phyloP scores from a whole-genome alignment of 2,888 invertebrate species.

The Phymatocera aterrima region DNA sequence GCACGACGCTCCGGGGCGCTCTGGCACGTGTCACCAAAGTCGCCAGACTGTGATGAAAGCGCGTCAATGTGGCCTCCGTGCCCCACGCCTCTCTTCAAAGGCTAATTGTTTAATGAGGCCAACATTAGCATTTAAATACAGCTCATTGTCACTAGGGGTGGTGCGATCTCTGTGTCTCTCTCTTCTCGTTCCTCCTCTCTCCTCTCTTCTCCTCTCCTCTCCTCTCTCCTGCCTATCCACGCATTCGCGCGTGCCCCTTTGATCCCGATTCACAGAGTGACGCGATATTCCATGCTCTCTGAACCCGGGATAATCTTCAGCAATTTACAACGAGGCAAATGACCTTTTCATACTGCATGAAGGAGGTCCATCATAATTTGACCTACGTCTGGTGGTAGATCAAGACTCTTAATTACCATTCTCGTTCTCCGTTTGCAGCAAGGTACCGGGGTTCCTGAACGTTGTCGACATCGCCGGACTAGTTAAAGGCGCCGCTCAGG shows the following conservation, averaged over 20 bases:
- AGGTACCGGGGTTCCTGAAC: conserved; percentile 98
- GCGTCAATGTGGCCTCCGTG: conserved; percentile 59
- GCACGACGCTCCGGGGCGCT: neutral
- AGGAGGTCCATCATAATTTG: neutral
- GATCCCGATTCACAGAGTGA: conserved; percentile 47
- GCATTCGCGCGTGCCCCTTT: neutral
- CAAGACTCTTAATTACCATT: conserved; percentile 42
- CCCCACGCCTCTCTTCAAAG: conserved; percentile 61
- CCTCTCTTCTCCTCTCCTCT: conserved; percentile 40
- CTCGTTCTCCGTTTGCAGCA: conserved; percentile 80
- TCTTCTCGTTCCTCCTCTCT: conserved; percentile 50
- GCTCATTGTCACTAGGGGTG: conserved; percentile 56
- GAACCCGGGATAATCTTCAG: conserved; percentile 1
- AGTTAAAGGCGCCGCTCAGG: conserved; percentile 98
- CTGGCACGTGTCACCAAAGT: conserved; percentile 67
- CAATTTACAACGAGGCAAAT: conserved; percentile 6
- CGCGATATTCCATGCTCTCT: conserved; percentile 12
- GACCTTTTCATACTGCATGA: neutral
- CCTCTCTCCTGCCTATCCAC: conserved; percentile 13
- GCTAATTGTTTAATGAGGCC: conserved; percentile 72
- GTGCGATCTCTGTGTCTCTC: conserved; percentile 49
- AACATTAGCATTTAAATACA: conserved; percentile 71
- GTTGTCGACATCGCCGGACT: conserved; percentile 99
- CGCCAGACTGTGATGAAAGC: conserved; percentile 66
- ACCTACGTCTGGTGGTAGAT: neutral